Base-by-base conservation (phyloP, 2,888 invertebrate species). In the Slavum lentiscoides region DNA sequence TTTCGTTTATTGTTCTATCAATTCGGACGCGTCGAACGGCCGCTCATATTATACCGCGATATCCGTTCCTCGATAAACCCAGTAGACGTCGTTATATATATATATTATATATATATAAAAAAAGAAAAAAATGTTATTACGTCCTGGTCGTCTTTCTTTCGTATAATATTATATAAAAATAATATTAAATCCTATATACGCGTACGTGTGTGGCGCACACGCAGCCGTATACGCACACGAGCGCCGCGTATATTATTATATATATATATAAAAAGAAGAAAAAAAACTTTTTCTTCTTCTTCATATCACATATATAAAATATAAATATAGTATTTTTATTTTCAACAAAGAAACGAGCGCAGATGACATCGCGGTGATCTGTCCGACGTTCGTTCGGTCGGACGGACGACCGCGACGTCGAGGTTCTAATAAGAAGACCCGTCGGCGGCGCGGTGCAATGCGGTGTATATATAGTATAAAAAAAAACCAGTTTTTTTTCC, bases 281-380 rank as follows among this genome's bases (percentile, higher is more conserved):
- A 68, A 68, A 53, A 67, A 67, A 15, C 11, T 3, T n/a, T 8
- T 7, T 59, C 21, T 21, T 59, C 21, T 21, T 59, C 21, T 21
- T 59, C 21, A 0, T 11, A 21, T 59, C 21, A 59, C 21, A n/a
- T 21, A 59, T 59, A n/a, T 59, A n/a, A 21, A 19, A 59, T 68
- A 23, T 49, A 53, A 19, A 17, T 55, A 21, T 23, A 30, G 64
- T 74, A 53, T 66, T 37, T 69, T 37, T 55, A 66, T 64, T 49
- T 43, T 49, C 37, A 49, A 76, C 76, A 76, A 76, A 76, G 68
- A 49, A 69, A 76, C 49, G 21, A 74, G 53, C 43, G 53, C 43
- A 72, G 58, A 76, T 13, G 68, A 76, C 68, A 59, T 30, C 59
- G 66, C 59, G 66, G 74, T 58, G 75, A 67, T 67, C 75, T 23